Evolutionary conservation across 2,888 invertebrate species (phyloP), one percentile per base, ranked within the genome.

Genomic region (Cryptus viduatorius): DNA sequence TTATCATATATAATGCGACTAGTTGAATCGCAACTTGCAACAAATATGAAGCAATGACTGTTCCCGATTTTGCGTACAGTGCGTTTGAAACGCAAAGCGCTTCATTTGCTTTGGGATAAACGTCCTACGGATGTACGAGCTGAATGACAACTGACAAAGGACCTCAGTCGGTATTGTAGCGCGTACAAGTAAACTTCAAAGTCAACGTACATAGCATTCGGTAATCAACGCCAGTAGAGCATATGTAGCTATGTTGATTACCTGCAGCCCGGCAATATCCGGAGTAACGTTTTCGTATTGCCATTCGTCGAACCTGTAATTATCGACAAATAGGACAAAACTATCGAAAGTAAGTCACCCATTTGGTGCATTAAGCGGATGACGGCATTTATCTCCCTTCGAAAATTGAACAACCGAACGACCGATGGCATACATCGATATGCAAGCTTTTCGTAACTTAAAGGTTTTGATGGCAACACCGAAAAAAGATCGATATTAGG

Each of bases 101-200:
- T 10, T 19, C 19, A 53, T 53, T 53, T 16, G 53, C 53, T 53
- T 19, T 53, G 16, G 53, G 19, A 16, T 7, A 53, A 53, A 53
- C 19, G 53, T 19, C 16, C 19, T 10, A 19, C 1, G 16, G 53
- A 19, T 8, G 53, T 19, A 16, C 10, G 1, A 19, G 19, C 53
- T 53, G 53, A 53, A 53, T 19, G 53, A 53, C 16, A 50, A 19
- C 16, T 53, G 53, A 53, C 53, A 53, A 53, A 53, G 53, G 53
- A 53, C 24, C 24, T 24, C 24, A 53, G 16, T 19, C 10, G 53
- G 53, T 19, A 53, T 19, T 53, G 19, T 10, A 53, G 16, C 19
- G 53, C 24, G 53, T 53, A 19, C 16, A 53, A 10, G 53, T 10
- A 7, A 50, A 53, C 53, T 53, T 16, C 53, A 53, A 53, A 53